These are phyloP conservation scores for Tarsius wallacei DNA, from an alignment of 2,797 vertebrate genomes.

Conservation along the genomic window DNA sequence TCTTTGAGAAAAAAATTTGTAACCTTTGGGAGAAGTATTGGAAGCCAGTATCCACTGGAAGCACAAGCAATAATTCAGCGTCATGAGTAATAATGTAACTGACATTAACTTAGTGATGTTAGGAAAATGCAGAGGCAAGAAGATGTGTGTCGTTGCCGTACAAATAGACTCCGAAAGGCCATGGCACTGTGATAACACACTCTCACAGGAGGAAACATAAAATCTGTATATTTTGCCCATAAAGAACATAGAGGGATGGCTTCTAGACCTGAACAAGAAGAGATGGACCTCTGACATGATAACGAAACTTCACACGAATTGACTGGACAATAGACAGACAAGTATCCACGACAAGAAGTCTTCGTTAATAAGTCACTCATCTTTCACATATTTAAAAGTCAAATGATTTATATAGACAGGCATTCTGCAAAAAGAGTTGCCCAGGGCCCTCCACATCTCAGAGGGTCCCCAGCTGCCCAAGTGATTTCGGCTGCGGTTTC, in stretches of 20 bases:
- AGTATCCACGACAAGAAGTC: background rate
- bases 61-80: background rate
- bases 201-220: background rate
- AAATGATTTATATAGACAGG: background rate
- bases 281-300: background rate
- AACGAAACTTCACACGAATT: background rate
- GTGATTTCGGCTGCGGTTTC: background rate
- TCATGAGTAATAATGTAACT: background rate
- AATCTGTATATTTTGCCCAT: background rate
- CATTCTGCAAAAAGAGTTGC: background rate
- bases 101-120: background rate
- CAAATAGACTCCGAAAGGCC: background rate
- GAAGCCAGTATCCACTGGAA: background rate
- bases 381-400: background rate
- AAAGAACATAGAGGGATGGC: background rate
- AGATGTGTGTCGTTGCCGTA: background rate
- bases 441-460: background rate
- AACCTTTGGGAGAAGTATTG: background rate
- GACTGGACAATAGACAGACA: background rate
- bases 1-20: background rate
- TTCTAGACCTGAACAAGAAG: background rate
- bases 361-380: background rate
- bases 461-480: background rate
- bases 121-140: background rate
- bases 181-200: background rate